Evolutionary conservation across 2,888 invertebrate genomes (phyloP), one percentile per base, ranked within the genome.

Genomic region (Thera britannica): DNA sequence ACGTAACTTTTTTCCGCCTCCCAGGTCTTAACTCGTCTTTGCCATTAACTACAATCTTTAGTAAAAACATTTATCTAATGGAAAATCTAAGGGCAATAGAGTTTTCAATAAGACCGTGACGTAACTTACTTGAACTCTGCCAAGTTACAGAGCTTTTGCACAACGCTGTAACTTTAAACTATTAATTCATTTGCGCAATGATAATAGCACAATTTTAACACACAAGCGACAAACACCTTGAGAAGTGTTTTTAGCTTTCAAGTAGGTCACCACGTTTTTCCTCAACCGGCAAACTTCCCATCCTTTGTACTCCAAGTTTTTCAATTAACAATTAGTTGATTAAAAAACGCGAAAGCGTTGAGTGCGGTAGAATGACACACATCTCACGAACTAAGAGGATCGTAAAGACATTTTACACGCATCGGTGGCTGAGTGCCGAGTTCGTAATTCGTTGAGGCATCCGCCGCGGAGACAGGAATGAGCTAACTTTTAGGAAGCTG

Each of bases 341-440:
- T 88, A 86, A 74, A 73, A 76, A 75, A 67, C 70, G 71, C 44
- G 73, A 72, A 72, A 74, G 73, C 74, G 71, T 76, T 68, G 75
- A 72, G 74, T 73, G 70, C 72, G 78, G 71, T 72, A 73, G 81
- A 75, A 79, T 81, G 83, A 81, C 79, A 79, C 77, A 85, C 82
- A 82, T 85, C 82, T 81, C 80, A 72, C 77, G 83, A 85, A 88
- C 89, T 87, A 89, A 81, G 82, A 75, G 79, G 81, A 84, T 87
- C 86, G 85, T 84, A 85, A 89, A 88, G 86, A 87, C 88, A 90
- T 90, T 90, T 90, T 88, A 89, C 87, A 90, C 90, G 90, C 90
- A 92, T 90, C 87, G 86, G 78, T 85, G 88, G 87, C 86, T 84
- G 85, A 89, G 86, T 87, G 85, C 85, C 80, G 85, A 86, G 86